Percentiles rank a stretch among this genome's conserved stretches.
These are phyloP conservation scores for Theristus sp. DNA, from an alignment of 2,888 invertebrate genomes.

Conservation along the genomic window DNA sequence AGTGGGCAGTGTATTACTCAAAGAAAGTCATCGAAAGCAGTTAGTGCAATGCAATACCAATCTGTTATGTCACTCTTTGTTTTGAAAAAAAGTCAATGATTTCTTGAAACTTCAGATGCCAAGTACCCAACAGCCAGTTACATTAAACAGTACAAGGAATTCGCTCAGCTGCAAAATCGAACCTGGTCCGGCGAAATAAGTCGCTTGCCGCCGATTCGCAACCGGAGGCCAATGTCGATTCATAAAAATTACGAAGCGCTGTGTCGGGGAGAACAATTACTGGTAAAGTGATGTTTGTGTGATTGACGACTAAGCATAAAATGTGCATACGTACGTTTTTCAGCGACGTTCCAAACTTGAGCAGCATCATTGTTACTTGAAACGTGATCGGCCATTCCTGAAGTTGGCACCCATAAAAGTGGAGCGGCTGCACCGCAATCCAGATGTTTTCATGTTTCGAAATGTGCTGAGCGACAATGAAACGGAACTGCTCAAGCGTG, in stretches of 20 bases:
- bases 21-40: not conserved
- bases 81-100: too few species aligned
- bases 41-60: not conserved
- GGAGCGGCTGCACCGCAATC: not conserved
- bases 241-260: too few species aligned
- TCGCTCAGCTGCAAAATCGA: not conserved
- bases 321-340: too few species aligned
- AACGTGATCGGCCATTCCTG: not conserved
- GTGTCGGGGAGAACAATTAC: too few species aligned
- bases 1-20: not conserved
- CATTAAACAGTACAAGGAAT: not conserved
- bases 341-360: not conserved
- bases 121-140: too few species aligned
- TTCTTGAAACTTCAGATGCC: too few species aligned
- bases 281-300: too few species aligned
- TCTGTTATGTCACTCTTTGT: too few species aligned
- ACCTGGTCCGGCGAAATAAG: not conserved
- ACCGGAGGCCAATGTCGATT: too few species aligned
- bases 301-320: too few species aligned
- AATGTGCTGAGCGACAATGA: not conserved
- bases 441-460: not conserved
- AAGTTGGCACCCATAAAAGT: not conserved
- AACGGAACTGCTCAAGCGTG: not conserved
- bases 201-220: not conserved
- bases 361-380: not conserved